Conservation (phyloP, 2,113 vertebrate species). For the Spea multiplicata region DNA sequence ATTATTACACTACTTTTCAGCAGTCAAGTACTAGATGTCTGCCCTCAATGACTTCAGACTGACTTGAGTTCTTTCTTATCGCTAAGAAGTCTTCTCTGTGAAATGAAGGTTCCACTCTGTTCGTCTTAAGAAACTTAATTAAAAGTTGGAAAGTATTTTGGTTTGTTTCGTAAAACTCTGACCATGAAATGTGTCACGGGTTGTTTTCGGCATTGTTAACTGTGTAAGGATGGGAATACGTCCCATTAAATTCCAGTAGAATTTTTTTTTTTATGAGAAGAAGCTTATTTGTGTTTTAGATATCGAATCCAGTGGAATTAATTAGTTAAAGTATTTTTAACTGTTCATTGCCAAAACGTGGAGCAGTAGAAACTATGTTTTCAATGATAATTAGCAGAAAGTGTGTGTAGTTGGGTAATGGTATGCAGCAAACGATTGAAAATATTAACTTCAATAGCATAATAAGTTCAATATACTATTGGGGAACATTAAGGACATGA, state of each 20-base stretch:
- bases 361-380: too few species aligned
- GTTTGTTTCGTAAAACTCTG: slow-evolving; percentile 9
- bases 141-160: slow-evolving; percentile 38
- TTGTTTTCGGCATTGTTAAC: slow-evolving; percentile 2
- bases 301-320: too few species aligned
- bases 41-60: slow-evolving; percentile 26
- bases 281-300: too few species aligned
- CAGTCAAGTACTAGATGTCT: slow-evolving; percentile 18
- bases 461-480: too few species aligned
- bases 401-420: too few species aligned
- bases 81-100: slow-evolving; percentile 15
- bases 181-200: slow-evolving; percentile 13
- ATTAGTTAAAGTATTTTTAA: too few species aligned
- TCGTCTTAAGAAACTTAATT: slow-evolving; percentile 41
- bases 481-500: too few species aligned
- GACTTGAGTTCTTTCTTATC: slow-evolving; percentile 35
- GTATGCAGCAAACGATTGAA: too few species aligned
- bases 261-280: too few species aligned
- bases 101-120: slow-evolving; percentile 33
- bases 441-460: too few species aligned
- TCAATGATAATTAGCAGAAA: too few species aligned
- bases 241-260: slow-evolving; percentile 2
- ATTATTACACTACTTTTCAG: slow-evolving; percentile 40
- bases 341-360: too few species aligned
- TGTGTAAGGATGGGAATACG: neutral